Evolutionary conservation across 2,113 vertebrate genomes (phyloP), one percentile per base, ranked within the genome.

Genomic region (Electrona antarctica): DNA sequence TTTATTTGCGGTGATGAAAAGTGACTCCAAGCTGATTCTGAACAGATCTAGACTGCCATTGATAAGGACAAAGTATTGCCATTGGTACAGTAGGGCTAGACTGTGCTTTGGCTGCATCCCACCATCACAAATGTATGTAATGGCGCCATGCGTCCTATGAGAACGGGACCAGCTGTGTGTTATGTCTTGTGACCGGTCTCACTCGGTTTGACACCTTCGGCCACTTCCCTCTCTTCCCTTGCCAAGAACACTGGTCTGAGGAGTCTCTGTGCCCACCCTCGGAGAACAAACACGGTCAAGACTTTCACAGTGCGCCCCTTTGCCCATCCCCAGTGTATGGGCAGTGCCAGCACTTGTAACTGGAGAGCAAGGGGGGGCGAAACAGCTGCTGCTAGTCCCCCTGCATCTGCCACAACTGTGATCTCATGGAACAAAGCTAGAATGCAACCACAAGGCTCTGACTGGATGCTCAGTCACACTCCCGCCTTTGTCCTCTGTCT

Each of bases 341-440:
- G 56, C 79, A 75, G 80, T 80, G 88, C 83, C 87, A 87, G 80
- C 65, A 74, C 64, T 71, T 90, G 92, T 88, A 92, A 92, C 87
- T 63, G 64, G 87, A 93, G 91, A 90, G 50, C 73, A 6, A 51
- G 28, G 84, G 79, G 77, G 29, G 50, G 64, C 66, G 70, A 84
- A 88, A 89, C 92, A 93, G 92, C 91, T 93, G 92, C 89, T 92
- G 80, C 74, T 62, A 60, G 87, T 90, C 67, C 74, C 33, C 80
- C 86, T 82, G 91, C 91, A 91, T 91, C 90, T 91, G 90, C 86
- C 85, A 82, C 90, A 90, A 90, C 90, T 91, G 88, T 87, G 85
- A 87, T 84, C 83, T 88, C 82, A 85, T 69, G 82, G 84, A 92
- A 91, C 87, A 92, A 93, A 92, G 89, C 59, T 78, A 88, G 90